Percentiles rank a stretch among this genome's conserved stretches.
Evolutionary conservation across 1,140 invertebrate genomes (phyloP).

Genomic region (Araneus ventricosus): DNA sequence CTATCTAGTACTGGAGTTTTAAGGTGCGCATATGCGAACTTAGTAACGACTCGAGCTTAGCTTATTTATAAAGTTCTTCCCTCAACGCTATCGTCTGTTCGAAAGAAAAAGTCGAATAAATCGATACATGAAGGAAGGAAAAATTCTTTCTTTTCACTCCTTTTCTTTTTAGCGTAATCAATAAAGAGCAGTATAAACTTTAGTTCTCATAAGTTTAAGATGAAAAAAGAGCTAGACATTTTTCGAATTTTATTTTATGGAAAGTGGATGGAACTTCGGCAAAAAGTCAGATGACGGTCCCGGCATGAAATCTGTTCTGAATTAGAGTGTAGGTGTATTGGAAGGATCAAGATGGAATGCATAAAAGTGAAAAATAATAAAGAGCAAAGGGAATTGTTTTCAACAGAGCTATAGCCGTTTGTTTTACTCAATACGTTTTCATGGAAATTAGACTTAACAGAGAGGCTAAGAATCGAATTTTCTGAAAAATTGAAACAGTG

Average conservation of each 20-base stretch:
- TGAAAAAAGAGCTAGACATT: no score
- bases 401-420: background rate
- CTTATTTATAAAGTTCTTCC: constrained; percentile 36
- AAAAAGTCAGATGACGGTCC: background rate
- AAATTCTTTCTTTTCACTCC: background rate
- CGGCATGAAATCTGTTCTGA: background rate
- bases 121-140: background rate
- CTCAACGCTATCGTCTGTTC: background rate
- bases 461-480: background rate
- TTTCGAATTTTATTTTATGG: background rate
- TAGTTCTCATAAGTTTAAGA: no score
- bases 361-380: background rate
- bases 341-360: background rate
- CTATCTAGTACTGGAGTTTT: background rate
- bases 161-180: background rate
- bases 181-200: background rate
- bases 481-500: background rate
- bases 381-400: background rate
- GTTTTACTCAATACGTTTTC: background rate
- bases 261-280: background rate
- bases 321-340: background rate
- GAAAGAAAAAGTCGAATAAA: constrained; percentile 11
- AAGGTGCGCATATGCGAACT: background rate
- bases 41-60: constrained; percentile 26
- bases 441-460: constrained; percentile 1